Evolutionary conservation across 2,888 invertebrate genomes (phyloP), one percentile per base, ranked within the genome.

Genomic region (Brassicogethes aeneus): DNA sequence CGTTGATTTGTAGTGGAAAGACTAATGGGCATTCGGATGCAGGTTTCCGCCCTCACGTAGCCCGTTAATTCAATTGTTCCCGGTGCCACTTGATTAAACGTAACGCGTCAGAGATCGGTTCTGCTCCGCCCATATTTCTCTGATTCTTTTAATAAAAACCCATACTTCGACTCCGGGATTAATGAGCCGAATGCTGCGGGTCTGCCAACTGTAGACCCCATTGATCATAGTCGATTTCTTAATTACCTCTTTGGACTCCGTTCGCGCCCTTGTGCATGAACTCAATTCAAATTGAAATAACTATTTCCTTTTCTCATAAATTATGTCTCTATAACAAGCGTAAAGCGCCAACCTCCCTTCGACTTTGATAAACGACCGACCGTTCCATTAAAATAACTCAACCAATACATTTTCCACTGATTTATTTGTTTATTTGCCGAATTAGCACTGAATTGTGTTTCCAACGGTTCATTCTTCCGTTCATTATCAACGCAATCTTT

Each of bases 91-190:
- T 65, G 64, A 64, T 65, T 61, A 61, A 64, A 61, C 60, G 61
- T 59, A 60, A 60, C 57, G 59, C 56, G 58, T 53, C 54, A 51
- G 55, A 57, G 53, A 60, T 56, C 57, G 51, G 42, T 46, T 43
- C 55, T 52, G 60, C 60, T 61, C 62, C 69, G 67, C 68, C 70
- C 65, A 70, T 70, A 69, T 69, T 68, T 69, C 68, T 69, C 62
- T 65, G 59, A 68, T 69, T 70, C 68, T 70, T 71, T 70, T 69
- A 70, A 70, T 70, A 69, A 70, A 67, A 62, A 62, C 57, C 59
- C n/a, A n/a, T n/a, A n/a, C n/a, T n/a, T n/a, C n/a, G n/a, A n/a
- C 46, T 50, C 44, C 49, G 53, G 64, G 62, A 69, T 70, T 69
- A 70, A 70, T 68, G 69, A 69, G 63, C 61, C 55, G 51, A 53